Evolutionary conservation across 2,888 invertebrate genomes (phyloP), one percentile per base, ranked within the genome.

Genomic region (Brenthis hecate): DNA sequence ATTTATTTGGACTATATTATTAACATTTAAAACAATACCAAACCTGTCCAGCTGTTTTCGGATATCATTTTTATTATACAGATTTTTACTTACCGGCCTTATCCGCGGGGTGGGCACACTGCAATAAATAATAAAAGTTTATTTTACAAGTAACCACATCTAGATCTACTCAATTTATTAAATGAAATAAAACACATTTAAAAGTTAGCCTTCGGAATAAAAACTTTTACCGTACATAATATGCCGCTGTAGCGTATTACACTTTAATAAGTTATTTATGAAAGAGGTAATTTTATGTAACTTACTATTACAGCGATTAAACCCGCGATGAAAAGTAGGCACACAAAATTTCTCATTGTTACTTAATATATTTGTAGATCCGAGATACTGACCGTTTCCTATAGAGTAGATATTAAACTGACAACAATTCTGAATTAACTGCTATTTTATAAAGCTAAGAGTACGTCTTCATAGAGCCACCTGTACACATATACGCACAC

Each of bases 401-500:
- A 32, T 56, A 56, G 50, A n/a, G 56, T 56, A 8, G 6, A 28
- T 32, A 19, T 55, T 6, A 53, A 1, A 66, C 66, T 69, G 58
- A 53, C 32, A 36, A 62, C 13, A 13, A 47, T 51, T n/a, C 16
- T 13, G 13, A 63, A 69, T 66, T 62, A 58, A 6, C 28, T 53
- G 57, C 1, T 66, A 69, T 47, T 66, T 69, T 66, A 66, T 62
- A 62, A 56, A 55, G 66, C 13, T 47, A 36, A 13, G 19, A 13
- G 50, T 58, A 64, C n/a, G 32, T 23, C 16, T 32, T 16, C n/a
- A 47, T 54, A 36, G 16, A 28, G 23, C 48, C 71, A 68, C n/a
- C 68, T 71, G 68, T 32, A 47, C 47, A 57, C 68, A 71, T 55
- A 68, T 63, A 58, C 63, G 65, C 65, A 71, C 50, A 32, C 36